Conservation (phyloP, 2,113 vertebrate species). For the Grammomys surdaster region DNA sequence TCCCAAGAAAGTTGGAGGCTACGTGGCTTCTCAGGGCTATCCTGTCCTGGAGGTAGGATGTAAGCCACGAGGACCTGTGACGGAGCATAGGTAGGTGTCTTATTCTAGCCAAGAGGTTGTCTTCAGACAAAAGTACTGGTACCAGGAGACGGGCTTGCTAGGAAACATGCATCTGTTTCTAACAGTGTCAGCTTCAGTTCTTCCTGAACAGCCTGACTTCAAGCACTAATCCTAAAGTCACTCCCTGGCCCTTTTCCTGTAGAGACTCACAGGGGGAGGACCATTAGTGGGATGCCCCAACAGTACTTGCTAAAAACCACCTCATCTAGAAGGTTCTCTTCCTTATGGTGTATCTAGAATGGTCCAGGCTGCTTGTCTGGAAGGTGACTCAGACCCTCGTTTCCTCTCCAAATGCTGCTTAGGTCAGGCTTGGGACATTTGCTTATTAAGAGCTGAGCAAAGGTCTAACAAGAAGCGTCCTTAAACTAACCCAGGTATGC, state of each 20-base stretch:
- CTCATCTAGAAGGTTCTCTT: too few relatives aligned
- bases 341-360: accelerated
- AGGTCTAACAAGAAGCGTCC: not conserved
- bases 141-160: not conserved
- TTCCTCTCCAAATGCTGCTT: accelerated
- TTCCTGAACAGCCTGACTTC: accelerated
- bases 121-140: not conserved
- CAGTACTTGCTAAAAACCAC: accelerated
- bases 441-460: not conserved
- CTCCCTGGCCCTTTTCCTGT: not conserved
- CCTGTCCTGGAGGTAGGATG: accelerated
- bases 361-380: not conserved
- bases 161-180: not conserved
- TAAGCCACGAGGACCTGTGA: accelerated
- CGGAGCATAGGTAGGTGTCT: too few relatives aligned
- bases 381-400: not conserved
- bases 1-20: not conserved
- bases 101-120: not conserved
- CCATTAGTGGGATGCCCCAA: accelerated
- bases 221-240: accelerated
- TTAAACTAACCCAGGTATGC: not conserved
- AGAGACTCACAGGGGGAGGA: not conserved
- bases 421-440: accelerated
- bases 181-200: accelerated
- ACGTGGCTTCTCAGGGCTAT: not conserved